Percentiles rank a stretch among this genome's conserved stretches.
These are phyloP conservation scores for Lacanobia oleracea DNA, from an alignment of 2,888 invertebrate genomes.

Conservation along the genomic window DNA sequence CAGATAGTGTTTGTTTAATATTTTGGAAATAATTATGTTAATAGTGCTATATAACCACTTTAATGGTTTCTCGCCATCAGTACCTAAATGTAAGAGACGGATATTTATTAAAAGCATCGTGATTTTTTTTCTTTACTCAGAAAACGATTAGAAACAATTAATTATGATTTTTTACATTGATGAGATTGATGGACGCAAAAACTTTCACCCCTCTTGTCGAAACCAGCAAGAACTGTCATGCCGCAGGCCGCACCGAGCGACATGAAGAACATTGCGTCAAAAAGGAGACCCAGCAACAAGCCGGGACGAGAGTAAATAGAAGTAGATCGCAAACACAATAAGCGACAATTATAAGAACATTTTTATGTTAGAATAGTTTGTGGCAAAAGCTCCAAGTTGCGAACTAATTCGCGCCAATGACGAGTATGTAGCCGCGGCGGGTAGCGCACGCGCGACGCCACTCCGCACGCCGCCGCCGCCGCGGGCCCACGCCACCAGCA, in stretches of 20 bases:
- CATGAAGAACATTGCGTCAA: background rate
- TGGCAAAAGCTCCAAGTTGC: slow-evolving; percentile 62
- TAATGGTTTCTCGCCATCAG: no score
- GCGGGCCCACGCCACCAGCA: slow-evolving; percentile 78
- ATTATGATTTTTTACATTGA: background rate
- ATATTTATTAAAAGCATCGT: background rate
- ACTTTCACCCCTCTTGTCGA: slow-evolving; percentile 3
- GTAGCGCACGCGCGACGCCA: slow-evolving; percentile 89
- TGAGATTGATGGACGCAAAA: slow-evolving; percentile 12
- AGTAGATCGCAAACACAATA: slow-evolving; percentile 27
- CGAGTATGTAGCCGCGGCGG: slow-evolving; percentile 63
- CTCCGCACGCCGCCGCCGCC: slow-evolving; percentile 80
- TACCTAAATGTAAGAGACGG: no score
- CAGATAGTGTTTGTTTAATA: background rate
- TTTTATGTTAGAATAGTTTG: slow-evolving; percentile 57
- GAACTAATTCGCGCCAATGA: slow-evolving; percentile 69
- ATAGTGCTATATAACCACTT: no score
- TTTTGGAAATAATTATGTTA: no score
- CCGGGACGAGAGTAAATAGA: slow-evolving; percentile 6
- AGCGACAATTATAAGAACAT: slow-evolving; percentile 40
- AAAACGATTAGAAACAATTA: background rate
- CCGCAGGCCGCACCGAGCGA: background rate
- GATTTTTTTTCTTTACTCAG: background rate
- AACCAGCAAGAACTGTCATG: background rate
- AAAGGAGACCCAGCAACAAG: background rate